Conservation (phyloP, 1,140 invertebrate species). For the Schlechtendalia chinensis region DNA sequence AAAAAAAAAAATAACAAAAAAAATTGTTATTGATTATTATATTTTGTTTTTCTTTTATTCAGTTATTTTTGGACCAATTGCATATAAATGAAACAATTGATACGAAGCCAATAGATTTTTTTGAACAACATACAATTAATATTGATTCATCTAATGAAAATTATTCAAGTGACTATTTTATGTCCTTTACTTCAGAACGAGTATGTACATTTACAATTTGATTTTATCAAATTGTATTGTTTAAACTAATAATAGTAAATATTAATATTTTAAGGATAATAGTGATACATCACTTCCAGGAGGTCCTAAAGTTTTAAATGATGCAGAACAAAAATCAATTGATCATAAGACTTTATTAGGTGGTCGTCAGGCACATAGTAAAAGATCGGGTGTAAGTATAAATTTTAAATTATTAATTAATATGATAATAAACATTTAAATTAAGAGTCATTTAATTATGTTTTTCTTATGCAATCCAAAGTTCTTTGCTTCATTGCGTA, state of each 20-base stretch:
- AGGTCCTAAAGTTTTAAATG: slow-evolving; percentile 7
- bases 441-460: too few relatives aligned
- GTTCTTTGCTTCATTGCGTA: too few relatives aligned
- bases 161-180: slow-evolving; percentile 5
- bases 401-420: slow-evolving; percentile 27
- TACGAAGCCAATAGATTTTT: slow-evolving; percentile 31
- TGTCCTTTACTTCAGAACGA: slow-evolving; percentile 17
- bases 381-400: slow-evolving; percentile 64
- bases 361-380: slow-evolving; percentile 59
- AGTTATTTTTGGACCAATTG: slow-evolving; percentile 33
- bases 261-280: slow-evolving; percentile 8
- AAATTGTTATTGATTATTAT: too few relatives aligned
- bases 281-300: neutral
- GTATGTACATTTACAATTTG: neutral
- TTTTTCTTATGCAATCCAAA: too few relatives aligned
- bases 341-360: slow-evolving; percentile 44
- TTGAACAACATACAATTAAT: slow-evolving; percentile 40
- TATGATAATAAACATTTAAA: neutral
- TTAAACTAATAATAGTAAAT: neutral
- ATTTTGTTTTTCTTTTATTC: too few relatives aligned
- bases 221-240: neutral
- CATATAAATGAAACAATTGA: slow-evolving; percentile 12
- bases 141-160: slow-evolving; percentile 13
- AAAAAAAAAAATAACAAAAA: too few relatives aligned
- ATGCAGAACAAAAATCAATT: slow-evolving; percentile 36